Evolutionary conservation across 2,113 vertebrate genomes (phyloP), one percentile per base, ranked within the genome.

Genomic region (Mandrillus leucophaeus): DNA sequence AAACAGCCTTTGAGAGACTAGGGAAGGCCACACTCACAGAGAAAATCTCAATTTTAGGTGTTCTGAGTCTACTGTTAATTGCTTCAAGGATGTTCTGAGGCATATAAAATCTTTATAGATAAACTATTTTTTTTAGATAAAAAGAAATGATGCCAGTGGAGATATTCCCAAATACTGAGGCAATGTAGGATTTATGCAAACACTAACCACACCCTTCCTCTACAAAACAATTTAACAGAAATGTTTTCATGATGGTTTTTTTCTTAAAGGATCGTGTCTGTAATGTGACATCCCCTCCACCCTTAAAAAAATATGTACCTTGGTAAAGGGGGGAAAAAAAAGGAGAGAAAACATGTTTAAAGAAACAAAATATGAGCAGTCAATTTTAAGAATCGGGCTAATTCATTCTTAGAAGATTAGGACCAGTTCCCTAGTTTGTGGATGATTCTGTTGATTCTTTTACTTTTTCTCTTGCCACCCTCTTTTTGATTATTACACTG

Each of bases 401-500:
- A 94, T 82, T 96, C 40, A 91, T 90, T 78, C 45, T 57, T 12
- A 76, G 45, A 20, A 70, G 85, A 78, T 66, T 70, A 84, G 40
- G 23, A 35, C 22, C 12, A 48, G 8, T 81, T 88, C 32, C 13
- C 45, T 52, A 25, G 52, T 38, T 72, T 50, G 6, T 57, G 23
- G 86, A 70, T 87, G 59, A 48, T 32, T 89, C 55, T 90, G 27
- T 93, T 55, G 55, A 81, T 83, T 84, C 43, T 91, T 55, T 38
- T 35, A 17, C 76, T 68, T 94, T 91, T 85, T 86, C 79, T 94
- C 55, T 64, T 78, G 76, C 50, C 14, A 75, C 14, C 61, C 4
- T 96, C 61, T 13, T 35, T 93, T 94, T 88, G 38, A 38, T 97
- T 96, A 83, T 96, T 96, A 90, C 57, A 40, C 40, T 93, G 38